These are phyloP conservation scores for Camponotus vicinus DNA, from an alignment of 1,140 invertebrate genomes.

Conservation along the genomic window DNA sequence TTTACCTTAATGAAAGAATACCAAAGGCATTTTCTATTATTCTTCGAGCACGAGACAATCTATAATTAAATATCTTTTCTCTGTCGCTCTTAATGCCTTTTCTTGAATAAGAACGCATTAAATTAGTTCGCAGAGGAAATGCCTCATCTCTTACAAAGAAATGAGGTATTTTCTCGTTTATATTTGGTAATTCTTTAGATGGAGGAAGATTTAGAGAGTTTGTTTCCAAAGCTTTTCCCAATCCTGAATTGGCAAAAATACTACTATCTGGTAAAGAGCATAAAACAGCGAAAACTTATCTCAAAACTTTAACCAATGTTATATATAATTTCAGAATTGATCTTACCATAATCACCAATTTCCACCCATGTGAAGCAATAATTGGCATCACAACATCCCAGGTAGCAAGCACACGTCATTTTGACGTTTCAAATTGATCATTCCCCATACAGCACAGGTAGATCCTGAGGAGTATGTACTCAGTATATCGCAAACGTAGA, in stretches of 20 bases:
- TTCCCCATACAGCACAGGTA: too few species aligned
- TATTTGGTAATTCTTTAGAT: not conserved
- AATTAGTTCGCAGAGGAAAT: not conserved
- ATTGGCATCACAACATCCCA: not conserved
- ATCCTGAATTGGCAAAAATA: not conserved
- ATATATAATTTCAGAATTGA: not conserved
- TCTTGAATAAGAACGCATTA: not conserved
- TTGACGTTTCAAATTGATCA: too few species aligned
- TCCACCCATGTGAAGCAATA: not conserved
- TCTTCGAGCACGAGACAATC: not conserved
- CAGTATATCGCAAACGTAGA: too few species aligned
- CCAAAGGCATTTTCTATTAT: slow-evolving; percentile 5
- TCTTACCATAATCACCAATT: not conserved
- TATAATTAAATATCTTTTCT: slow-evolving; percentile 4
- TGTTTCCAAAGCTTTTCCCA: not conserved
- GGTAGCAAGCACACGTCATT: too few species aligned
- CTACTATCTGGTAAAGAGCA: not conserved
- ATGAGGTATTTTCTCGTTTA: not conserved
- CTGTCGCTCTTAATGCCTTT: not conserved
- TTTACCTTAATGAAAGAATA: not conserved
- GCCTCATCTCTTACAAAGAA: not conserved
- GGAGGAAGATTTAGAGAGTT: not conserved
- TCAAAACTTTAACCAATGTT: not conserved
- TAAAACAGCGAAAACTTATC: not conserved
- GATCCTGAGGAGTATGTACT: too few species aligned